These are phyloP conservation scores for Chironomus tepperi DNA, from an alignment of 1,140 invertebrate species.

Conservation along the genomic window DNA sequence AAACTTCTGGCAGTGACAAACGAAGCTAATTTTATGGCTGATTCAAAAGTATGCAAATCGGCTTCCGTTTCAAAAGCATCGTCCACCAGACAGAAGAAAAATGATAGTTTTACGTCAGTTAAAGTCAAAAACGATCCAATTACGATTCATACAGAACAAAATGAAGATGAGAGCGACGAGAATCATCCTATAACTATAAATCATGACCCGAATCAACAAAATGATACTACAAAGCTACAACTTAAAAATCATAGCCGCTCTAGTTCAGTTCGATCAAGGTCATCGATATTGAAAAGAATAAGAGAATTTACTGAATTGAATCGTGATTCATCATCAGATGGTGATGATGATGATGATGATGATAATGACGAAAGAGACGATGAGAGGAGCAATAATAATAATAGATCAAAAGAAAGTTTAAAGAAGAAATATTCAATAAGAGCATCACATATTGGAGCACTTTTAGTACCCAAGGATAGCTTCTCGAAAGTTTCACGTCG, in stretches of 20 bases:
- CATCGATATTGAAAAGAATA: slow-evolving; percentile 11
- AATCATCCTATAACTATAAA: not conserved
- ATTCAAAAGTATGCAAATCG: not conserved
- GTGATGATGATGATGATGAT: not conserved
- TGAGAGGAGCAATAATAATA: not conserved
- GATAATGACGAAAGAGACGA: not conserved
- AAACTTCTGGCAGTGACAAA: slow-evolving; percentile 40
- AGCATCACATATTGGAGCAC: not conserved
- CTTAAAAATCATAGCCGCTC: not conserved
- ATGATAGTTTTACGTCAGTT: not conserved
- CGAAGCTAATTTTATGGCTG: slow-evolving; percentile 26
- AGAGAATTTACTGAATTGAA: slow-evolving; percentile 10
- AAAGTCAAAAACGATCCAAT: not conserved
- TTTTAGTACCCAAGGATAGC: not conserved
- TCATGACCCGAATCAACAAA: not conserved
- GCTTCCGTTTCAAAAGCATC: slow-evolving; percentile 16
- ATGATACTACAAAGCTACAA: not conserved
- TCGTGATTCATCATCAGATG: not conserved
- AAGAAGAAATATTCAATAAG: slow-evolving; percentile 2
- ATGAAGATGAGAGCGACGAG: not conserved
- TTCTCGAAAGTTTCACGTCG: not conserved
- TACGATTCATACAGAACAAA: not conserved
- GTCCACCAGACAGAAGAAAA: not conserved
- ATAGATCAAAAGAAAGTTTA: slow-evolving; percentile 1
- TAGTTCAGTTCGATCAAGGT: not conserved